phyloP scores from a whole-genome alignment of 2,888 invertebrate species.

The Cerastoderma edule region DNA sequence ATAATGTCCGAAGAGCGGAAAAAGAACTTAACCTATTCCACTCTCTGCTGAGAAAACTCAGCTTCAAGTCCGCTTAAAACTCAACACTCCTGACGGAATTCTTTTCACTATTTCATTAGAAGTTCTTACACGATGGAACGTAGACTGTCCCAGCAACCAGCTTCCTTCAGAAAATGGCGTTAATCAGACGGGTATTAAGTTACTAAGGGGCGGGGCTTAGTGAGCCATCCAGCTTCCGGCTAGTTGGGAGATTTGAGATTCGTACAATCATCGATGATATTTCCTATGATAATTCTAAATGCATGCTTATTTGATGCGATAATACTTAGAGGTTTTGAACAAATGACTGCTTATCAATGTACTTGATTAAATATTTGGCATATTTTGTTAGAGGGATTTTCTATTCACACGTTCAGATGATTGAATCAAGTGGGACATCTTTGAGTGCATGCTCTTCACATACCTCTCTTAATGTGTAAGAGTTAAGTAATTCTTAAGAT shows the following conservation, averaged over 20 bases:
- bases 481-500: no score
- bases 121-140: slow-evolving; percentile 20
- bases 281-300: no score
- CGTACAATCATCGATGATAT: no score
- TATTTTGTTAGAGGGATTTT: no score
- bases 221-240: not conserved
- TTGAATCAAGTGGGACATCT: no score
- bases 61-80: slow-evolving; percentile 25
- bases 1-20: slow-evolving; percentile 7
- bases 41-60: slow-evolving; percentile 55
- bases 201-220: slow-evolving; percentile 57
- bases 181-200: slow-evolving; percentile 49
- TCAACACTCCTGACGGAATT: slow-evolving; percentile 8
- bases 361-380: no score
- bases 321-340: no score
- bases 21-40: slow-evolving; percentile 15
- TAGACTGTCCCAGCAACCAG: slow-evolving; percentile 30
- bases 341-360: no score
- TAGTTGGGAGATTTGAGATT: slow-evolving; percentile 34
- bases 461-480: no score
- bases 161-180: slow-evolving; percentile 57
- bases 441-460: no score
- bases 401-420: no score
- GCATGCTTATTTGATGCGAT: no score
- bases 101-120: slow-evolving; percentile 45